Conservation (phyloP, 2,113 vertebrate genomes). For the Cariama cristata region DNA sequence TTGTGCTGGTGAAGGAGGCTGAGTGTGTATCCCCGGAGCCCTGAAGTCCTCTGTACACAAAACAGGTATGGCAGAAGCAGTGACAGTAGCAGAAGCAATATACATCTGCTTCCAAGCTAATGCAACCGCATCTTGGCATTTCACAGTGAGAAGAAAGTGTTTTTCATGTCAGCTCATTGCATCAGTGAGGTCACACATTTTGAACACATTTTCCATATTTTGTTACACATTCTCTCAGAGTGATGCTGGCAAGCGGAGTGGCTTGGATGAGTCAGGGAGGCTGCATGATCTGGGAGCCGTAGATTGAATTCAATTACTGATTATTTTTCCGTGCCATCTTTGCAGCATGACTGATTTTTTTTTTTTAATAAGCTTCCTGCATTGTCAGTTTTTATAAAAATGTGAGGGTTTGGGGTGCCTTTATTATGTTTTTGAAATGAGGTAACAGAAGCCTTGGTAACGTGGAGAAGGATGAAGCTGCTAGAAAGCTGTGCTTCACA, state of each 20-base stretch:
- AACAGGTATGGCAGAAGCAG: neutral
- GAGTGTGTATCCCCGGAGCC: neutral
- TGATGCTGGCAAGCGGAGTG: neutral
- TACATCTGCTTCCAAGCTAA: neutral
- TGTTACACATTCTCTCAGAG: neutral
- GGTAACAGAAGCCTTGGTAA: neutral
- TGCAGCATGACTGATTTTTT: neutral
- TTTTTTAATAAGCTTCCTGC: neutral
- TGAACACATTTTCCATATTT: slow-evolving; percentile 26
- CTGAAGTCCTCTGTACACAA: neutral
- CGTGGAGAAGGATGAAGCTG: neutral
- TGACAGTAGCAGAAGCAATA: neutral
- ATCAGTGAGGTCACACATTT: neutral
- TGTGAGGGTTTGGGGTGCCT: neutral
- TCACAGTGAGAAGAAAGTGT: neutral
- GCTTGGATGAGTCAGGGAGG: slow-evolving; percentile 47
- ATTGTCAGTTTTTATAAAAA: neutral
- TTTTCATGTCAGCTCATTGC: neutral
- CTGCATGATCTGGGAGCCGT: neutral
- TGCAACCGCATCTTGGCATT: neutral
- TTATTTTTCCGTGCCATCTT: neutral
- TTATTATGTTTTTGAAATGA: neutral
- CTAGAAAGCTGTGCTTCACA: neutral
- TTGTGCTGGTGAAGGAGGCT: neutral
- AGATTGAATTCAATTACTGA: neutral